Base-by-base conservation (phyloP, 2,888 invertebrate species). In the Chrysolina oricalcia region DNA sequence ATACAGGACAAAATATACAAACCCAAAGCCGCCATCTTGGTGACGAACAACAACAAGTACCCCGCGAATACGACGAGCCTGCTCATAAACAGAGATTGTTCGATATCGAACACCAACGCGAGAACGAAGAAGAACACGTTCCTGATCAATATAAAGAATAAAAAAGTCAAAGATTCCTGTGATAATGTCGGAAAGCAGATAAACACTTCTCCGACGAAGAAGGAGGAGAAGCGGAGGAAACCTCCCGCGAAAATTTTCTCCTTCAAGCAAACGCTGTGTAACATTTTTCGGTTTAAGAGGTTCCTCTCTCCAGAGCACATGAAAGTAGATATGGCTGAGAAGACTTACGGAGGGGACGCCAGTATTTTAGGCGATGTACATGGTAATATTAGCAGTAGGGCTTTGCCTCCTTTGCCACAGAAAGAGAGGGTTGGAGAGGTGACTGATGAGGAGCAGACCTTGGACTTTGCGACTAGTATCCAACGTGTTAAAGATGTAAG, bases 401-500 rank as follows among this genome's bases (percentile, higher is more conserved):
- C 94, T 40, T 86, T 94, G 80, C 94, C 94, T 48, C 94, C 94
- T 6, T 87, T 94, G 83, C 94, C 94, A 19, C 80, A 81, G 27
- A 84, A 83, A 76, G 83, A 82, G 40, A 78, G 83, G 40, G 79
- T 81, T 27, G 72, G 77, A 53, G 78, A 75, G 19, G 78, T 78
- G 9, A 66, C 74, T 27, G 87, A 85, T 5, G 86, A 84, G 23
- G 89, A 89, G 76, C 89, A 87, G 75, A 83, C 90, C 0, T 92
- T 94, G 89, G 97, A 97, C 88, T 97, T 97, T 89, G 96, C 97
- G 53, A 94, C 96, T 40, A 97, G 96, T 83, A 96, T 97, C 85
- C 95, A 97, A 88, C 96, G 95, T 91, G 97, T 97, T 70, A 97
- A 97, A 92, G 96, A 97, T 90, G 97, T 97, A 90, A 92, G 95